phyloP scores from a whole-genome alignment of 2,888 invertebrate species.

The Electrophaes corylata region DNA sequence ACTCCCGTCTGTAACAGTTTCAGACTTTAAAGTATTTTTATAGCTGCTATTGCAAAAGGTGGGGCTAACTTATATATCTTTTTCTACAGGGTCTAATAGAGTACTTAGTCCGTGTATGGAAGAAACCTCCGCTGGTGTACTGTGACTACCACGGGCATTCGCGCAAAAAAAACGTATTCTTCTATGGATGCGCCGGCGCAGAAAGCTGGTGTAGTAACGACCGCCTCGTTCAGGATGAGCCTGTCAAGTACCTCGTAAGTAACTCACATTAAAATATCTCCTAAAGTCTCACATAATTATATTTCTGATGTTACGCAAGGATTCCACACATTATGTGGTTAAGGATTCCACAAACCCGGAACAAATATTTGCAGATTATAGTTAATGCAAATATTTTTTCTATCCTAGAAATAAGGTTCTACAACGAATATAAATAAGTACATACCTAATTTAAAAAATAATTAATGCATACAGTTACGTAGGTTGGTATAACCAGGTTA shows the following conservation, averaged over 20 bases:
- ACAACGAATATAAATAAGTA: too few species aligned
- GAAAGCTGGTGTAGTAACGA: conserved; percentile 88
- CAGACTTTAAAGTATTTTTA: not conserved
- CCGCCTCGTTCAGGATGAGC: conserved; percentile 81
- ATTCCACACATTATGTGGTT: not conserved
- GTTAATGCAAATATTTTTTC: not conserved
- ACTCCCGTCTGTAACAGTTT: not conserved
- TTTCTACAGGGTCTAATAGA: conserved; percentile 84
- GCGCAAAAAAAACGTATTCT: conserved; percentile 92
- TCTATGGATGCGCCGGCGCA: conserved; percentile 91
- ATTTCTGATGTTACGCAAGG: not conserved
- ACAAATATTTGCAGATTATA: not conserved
- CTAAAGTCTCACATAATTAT: not conserved
- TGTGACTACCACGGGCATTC: conserved; percentile 94
- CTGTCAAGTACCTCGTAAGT: conserved; percentile 85
- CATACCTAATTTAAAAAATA: too few species aligned
- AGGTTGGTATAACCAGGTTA: conserved; percentile 4
- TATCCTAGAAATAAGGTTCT: not conserved
- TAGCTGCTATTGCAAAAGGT: not conserved
- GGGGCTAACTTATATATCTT: not conserved
- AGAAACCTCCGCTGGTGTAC: conserved; percentile 86
- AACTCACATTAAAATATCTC: not conserved
- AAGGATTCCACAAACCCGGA: not conserved
- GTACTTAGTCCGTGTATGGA: conserved; percentile 84
- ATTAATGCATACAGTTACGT: not conserved